Percentiles rank a stretch among this genome's conserved stretches.
phyloP scores from a whole-genome alignment of 1,140 invertebrate genomes.

The Notospermus geniculatus region DNA sequence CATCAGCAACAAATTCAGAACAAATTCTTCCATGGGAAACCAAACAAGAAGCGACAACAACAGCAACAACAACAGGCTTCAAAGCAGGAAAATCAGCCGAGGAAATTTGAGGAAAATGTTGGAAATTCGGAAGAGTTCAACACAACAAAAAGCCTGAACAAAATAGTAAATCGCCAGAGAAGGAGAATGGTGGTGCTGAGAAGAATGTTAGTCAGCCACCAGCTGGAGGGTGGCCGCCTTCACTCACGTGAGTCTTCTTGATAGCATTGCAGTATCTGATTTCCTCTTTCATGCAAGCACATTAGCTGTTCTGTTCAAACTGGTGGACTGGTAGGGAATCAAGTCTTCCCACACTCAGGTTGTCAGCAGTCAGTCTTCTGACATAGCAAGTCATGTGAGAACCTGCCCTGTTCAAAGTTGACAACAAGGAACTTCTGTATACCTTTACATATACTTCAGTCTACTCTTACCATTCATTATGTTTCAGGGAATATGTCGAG shows the following conservation, averaged over 20 bases:
- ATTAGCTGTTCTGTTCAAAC: no score
- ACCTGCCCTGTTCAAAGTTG: no score
- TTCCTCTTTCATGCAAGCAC: no score
- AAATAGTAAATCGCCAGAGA: neutral
- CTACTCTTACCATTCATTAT: neutral
- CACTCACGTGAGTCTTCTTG: constrained; percentile 39
- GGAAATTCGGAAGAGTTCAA: neutral
- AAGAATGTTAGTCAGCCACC: constrained; percentile 12
- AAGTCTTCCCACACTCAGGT: no score
- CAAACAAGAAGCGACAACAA: neutral
- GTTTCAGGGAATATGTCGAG: constrained; percentile 74
- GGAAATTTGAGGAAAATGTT: neutral
- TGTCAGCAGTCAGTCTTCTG: no score
- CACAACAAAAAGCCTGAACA: neutral
- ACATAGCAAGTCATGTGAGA: no score
- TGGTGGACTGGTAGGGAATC: no score
- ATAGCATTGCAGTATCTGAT: no score
- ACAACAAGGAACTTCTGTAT: no score
- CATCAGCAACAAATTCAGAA: no score
- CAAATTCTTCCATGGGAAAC: no score
- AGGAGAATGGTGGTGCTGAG: neutral
- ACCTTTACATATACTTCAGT: no score
- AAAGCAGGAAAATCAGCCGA: constrained; percentile 1
- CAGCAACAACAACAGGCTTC: neutral
- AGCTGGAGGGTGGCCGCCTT: constrained; percentile 44